These are phyloP conservation scores for Argopecten irradians DNA, from an alignment of 1,140 invertebrate species.

Conservation along the genomic window DNA sequence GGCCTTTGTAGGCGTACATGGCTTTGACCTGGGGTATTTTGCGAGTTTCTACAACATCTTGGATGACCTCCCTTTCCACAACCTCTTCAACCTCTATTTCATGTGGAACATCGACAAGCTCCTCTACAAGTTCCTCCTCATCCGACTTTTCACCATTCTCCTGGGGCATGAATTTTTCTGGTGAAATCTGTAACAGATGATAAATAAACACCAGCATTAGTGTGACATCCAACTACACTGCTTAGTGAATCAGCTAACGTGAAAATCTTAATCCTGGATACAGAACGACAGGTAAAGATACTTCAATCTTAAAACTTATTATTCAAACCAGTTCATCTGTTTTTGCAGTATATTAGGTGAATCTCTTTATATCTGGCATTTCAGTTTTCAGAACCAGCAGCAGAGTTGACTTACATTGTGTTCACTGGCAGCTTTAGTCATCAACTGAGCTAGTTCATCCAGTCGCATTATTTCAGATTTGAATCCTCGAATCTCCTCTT, in stretches of 20 bases:
- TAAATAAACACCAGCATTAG: too few relatives aligned
- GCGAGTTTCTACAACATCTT: constrained; percentile 90
- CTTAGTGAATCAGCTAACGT: too few relatives aligned
- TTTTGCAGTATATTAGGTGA: too few relatives aligned
- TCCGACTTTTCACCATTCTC: constrained; percentile 71
- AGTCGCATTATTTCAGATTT: constrained; percentile 91
- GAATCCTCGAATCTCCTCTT: constrained; percentile 95
- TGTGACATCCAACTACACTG: too few relatives aligned
- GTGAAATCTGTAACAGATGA: constrained; percentile 46
- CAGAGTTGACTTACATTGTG: constrained; percentile 75
- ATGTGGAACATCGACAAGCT: constrained; percentile 85
- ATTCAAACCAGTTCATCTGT: too few relatives aligned
- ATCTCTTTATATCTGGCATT: too few relatives aligned
- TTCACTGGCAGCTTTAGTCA: constrained; percentile 76
- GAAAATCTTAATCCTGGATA: too few relatives aligned
- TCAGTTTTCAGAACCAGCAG: too few relatives aligned
- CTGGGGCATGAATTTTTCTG: constrained; percentile 67
- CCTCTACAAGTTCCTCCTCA: constrained; percentile 76
- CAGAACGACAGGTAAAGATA: too few relatives aligned
- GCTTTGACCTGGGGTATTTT: constrained; percentile 91
- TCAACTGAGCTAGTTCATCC: constrained; percentile 85
- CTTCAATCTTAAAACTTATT: too few relatives aligned
- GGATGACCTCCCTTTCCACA: constrained; percentile 88
- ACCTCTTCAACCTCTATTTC: constrained; percentile 91
- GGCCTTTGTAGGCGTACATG: constrained; percentile 93